Evolutionary conservation across 2,888 invertebrate genomes (phyloP).

Genomic region (Uropetala carovei): DNA sequence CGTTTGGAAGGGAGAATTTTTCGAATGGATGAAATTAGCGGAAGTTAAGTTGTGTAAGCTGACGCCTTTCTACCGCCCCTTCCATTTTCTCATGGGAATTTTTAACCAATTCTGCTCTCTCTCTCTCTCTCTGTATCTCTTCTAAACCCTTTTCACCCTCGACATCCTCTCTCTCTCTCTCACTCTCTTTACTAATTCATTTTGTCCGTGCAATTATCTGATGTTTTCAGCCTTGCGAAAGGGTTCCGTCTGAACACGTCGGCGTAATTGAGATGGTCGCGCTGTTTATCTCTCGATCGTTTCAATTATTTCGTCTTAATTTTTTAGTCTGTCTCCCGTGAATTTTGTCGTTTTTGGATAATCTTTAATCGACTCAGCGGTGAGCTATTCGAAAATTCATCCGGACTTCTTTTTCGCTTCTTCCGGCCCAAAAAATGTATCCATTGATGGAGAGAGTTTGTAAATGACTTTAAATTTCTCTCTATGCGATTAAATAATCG

Average conservation of each 20-base stretch:
- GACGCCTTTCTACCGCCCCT: background rate
- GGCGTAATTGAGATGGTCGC: background rate
- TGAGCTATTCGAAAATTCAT: too few relatives aligned
- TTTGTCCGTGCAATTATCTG: conserved; percentile 28
- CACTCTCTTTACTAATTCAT: conserved; percentile 33
- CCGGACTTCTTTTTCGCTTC: too few relatives aligned
- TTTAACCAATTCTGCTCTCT: conserved; percentile 41
- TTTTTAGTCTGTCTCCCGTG: too few relatives aligned
- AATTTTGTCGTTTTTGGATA: too few relatives aligned
- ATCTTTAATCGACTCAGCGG: too few relatives aligned
- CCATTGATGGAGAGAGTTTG: too few relatives aligned
- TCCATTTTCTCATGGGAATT: conserved; percentile 36
- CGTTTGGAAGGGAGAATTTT: background rate
- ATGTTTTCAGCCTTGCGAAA: background rate
- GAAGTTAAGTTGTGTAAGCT: conserved; percentile 31
- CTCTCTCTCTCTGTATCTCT: background rate
- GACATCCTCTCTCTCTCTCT: background rate
- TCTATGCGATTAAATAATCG: too few relatives aligned
- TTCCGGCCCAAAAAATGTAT: too few relatives aligned
- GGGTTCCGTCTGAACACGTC: background rate
- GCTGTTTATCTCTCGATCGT: too few relatives aligned
- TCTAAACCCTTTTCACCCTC: background rate
- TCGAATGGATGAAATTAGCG: background rate
- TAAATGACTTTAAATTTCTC: too few relatives aligned
- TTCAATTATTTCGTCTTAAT: too few relatives aligned